Base-by-base conservation (phyloP, 2,113 vertebrate species). In the Taurulus bubalis region DNA sequence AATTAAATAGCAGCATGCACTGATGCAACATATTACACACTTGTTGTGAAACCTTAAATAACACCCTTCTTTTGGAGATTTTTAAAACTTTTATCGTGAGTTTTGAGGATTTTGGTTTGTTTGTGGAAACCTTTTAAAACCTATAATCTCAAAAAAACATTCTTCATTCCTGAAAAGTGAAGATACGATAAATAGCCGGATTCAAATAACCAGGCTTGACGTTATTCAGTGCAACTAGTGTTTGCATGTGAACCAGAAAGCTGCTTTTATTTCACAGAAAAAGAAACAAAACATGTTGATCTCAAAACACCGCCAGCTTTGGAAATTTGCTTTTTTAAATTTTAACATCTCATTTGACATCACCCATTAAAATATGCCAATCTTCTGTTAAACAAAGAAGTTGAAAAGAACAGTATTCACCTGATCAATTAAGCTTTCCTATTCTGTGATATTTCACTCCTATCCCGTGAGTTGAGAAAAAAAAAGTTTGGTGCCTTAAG, bases 271-370 rank as follows among this genome's bases (percentile, higher is more conserved):
- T 85, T 47, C 75, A 85, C 64, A 80, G 45, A 71, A 67, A 83
- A 82, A 89, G 69, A 87, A 56, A 84, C 65, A 87, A 84, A 84
- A 77, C 15, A 11, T n/a, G 36, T 79, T 74, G 45, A 88, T 84
- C 42, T 92, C 56, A 91, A 90, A 89, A 82, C 82, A 85, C 62
- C 5, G 6, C 79, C 74, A 60, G 66, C 85, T 89, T 90, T 87
- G 80, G 83, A 89, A 90, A 86, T 86, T 75, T 71, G 49, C 67
- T 82, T 75, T 77, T 86, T 85, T 81, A 20, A 78, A 64, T 90
- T 79, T 85, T 91, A 85, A 92, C 89, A 89, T 92, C 89, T 88
- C 83, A 84, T 84, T 79, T 66, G 85, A 56, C 69, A n/a, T n/a
- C 75, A 68, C 83, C 67, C 75, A 70, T 76, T 85, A 82, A 77